These are phyloP conservation scores for Salmo trutta DNA, from an alignment of 2,797 vertebrate genomes.

Conservation along the genomic window DNA sequence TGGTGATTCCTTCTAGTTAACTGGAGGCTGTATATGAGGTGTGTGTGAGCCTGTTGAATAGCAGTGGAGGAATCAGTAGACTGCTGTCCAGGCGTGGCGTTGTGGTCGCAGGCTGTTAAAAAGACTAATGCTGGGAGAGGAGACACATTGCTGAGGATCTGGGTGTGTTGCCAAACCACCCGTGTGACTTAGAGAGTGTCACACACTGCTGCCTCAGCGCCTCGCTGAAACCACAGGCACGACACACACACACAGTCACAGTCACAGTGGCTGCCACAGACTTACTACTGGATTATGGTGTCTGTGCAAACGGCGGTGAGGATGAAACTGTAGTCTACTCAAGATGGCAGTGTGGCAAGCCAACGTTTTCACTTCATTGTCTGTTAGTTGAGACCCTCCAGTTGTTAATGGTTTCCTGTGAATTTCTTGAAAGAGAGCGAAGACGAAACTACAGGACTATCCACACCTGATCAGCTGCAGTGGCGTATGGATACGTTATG, in stretches of 20 bases:
- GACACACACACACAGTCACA: constrained; percentile 15
- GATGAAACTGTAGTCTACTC: background rate
- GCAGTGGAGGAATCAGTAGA: constrained; percentile 48
- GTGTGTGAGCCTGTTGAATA: background rate
- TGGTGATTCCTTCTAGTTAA: background rate
- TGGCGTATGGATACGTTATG: background rate
- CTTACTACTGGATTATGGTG: constrained; percentile 32
- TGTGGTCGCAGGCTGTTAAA: constrained; percentile 65
- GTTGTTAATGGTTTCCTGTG: background rate
- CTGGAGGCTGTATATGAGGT: background rate
- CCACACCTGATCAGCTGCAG: background rate
- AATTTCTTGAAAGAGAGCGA: background rate
- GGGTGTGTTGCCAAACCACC: constrained; percentile 44
- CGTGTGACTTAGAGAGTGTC: background rate
- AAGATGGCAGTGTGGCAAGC: background rate
- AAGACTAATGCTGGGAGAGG: constrained; percentile 63
- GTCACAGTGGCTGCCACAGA: background rate
- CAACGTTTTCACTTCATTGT: background rate
- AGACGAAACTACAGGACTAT: background rate
- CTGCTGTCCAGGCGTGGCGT: constrained; percentile 57
- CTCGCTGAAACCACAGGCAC: constrained; percentile 31
- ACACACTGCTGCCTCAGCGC: constrained; percentile 36
- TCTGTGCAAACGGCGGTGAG: background rate
- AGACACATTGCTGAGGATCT: constrained; percentile 48
- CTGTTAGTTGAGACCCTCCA: background rate